Conservation (phyloP, 1,140 invertebrate species). For the Sminthurinus signatus region DNA sequence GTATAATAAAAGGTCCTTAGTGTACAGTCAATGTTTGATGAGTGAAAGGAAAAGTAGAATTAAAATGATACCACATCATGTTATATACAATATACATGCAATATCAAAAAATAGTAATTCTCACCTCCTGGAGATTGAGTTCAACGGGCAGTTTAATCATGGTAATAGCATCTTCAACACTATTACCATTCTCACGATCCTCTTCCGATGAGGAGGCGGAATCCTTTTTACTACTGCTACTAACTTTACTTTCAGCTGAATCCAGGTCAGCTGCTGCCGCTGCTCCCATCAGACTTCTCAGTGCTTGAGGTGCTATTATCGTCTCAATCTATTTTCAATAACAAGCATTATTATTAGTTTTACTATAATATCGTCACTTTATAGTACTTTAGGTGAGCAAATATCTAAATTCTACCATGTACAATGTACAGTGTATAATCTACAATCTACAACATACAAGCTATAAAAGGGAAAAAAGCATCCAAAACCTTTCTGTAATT, state of each 20-base stretch:
- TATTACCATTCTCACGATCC: slow-evolving; percentile 11
- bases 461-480: not conserved
- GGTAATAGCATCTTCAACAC: slow-evolving; percentile 22
- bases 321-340: slow-evolving; percentile 16
- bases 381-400: too few species aligned
- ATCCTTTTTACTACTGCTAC: not conserved
- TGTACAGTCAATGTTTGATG: too few species aligned
- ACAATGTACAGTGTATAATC: too few species aligned
- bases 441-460: too few species aligned
- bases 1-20: too few species aligned
- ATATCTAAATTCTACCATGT: too few species aligned
- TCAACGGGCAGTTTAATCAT: slow-evolving; percentile 34
- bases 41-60: too few species aligned
- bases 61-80: too few species aligned
- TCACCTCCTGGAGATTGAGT: slow-evolving; percentile 36
- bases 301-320: slow-evolving; percentile 13
- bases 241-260: slow-evolving; percentile 28
- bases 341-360: not conserved
- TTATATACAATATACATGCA: too few species aligned
- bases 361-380: too few species aligned
- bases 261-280: slow-evolving; percentile 27
- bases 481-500: too few species aligned
- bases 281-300: slow-evolving; percentile 13
- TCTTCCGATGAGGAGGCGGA: slow-evolving; percentile 13
- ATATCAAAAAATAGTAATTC: too few species aligned